Percentiles rank a stretch among this genome's conserved stretches.
Evolutionary conservation across 2,888 invertebrate genomes (phyloP).

Genomic region (Muschampia plurimacula): DNA sequence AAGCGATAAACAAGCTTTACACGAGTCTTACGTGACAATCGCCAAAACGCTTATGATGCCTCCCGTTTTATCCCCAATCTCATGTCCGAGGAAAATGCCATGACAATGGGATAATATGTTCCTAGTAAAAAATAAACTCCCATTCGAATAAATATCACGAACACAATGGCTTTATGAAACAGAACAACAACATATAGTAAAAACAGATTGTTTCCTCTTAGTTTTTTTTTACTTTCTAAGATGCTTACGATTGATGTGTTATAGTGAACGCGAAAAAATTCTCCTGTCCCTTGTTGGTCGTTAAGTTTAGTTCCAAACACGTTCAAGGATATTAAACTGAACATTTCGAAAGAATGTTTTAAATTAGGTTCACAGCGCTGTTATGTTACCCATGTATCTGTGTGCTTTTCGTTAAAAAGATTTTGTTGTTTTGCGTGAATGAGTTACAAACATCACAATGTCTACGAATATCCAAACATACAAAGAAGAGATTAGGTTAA

Average conservation of each 20-base stretch:
- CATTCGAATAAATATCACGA: conserved; percentile 21
- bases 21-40: conserved; percentile 20
- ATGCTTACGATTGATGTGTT: conserved; percentile 6
- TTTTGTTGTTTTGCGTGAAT: too few relatives aligned
- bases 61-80: conserved; percentile 20
- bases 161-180: conserved; percentile 28
- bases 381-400: too few relatives aligned
- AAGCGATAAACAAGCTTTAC: conserved; percentile 14
- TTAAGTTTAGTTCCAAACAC: not conserved
- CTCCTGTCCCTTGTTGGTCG: not conserved
- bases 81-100: conserved; percentile 22
- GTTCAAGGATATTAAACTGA: not conserved
- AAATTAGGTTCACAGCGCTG: too few relatives aligned
- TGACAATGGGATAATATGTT: conserved; percentile 23
- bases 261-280: not conserved
- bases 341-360: too few relatives aligned
- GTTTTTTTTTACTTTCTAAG: conserved; percentile 7
- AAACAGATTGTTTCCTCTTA: conserved; percentile 17
- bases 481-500: not conserved
- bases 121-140: conserved; percentile 31
- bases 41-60: conserved; percentile 18
- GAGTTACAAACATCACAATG: too few relatives aligned
- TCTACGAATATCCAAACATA: too few relatives aligned
- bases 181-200: conserved; percentile 2
- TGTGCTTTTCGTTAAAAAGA: too few relatives aligned